phyloP scores from a whole-genome alignment of 2,113 vertebrate genomes.

The Myotis brandtii region DNA sequence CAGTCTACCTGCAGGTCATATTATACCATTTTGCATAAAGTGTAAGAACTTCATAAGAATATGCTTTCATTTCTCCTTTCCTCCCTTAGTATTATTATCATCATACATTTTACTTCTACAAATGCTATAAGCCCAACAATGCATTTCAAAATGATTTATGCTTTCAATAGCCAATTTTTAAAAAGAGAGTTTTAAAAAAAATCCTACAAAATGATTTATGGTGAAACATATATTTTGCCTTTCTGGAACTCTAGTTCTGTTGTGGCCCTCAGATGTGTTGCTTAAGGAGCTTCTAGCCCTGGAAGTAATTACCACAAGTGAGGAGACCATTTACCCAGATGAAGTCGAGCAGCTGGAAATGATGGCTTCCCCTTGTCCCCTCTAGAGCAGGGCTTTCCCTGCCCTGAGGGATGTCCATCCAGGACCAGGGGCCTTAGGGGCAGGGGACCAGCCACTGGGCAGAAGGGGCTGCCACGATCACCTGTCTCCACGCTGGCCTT shows the following conservation, averaged over 20 bases:
- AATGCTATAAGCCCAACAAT: not conserved
- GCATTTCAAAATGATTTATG: not conserved
- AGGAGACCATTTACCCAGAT: not conserved
- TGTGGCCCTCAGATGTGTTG: not conserved
- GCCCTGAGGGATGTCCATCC: not conserved
- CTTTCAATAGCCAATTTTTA: not conserved
- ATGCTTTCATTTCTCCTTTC: not conserved
- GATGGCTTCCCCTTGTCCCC: not conserved
- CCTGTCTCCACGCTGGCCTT: not conserved
- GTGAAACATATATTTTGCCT: not conserved
- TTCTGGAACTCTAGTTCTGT: not conserved
- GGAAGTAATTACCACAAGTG: not conserved
- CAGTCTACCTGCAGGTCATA: not conserved
- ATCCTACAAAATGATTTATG: not conserved
- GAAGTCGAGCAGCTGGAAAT: not conserved
- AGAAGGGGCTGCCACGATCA: rapidly evolving
- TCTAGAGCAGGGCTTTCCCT: not conserved
- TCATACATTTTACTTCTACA: not conserved
- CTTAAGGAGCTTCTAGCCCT: not conserved
- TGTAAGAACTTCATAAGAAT: not conserved
- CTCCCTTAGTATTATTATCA: not conserved
- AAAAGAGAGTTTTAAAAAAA: not conserved
- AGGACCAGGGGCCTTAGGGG: too few species aligned
- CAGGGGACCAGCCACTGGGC: not conserved
- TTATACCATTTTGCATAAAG: not conserved